These are phyloP conservation scores for Rotaria macrura DNA, from an alignment of 2,888 invertebrate species.

Conservation along the genomic window DNA sequence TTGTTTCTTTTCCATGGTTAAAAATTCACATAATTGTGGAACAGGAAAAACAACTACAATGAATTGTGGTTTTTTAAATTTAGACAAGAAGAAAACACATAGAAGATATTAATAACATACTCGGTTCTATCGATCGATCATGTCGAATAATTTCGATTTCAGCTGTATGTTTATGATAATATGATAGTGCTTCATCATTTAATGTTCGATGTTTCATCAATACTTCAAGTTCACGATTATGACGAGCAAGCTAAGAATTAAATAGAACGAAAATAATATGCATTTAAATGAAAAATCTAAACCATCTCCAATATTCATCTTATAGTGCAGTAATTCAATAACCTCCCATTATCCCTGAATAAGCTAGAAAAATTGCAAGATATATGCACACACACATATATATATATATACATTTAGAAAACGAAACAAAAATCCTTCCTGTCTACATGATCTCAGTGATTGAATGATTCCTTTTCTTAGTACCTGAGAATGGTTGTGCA, in stretches of 20 bases:
- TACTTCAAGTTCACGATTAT: conserved; percentile 80
- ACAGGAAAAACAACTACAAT: conserved; percentile 80
- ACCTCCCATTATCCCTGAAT: background rate
- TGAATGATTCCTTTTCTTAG: background rate
- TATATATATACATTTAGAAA: no score
- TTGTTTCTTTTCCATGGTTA: conserved; percentile 85
- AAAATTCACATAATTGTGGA: conserved; percentile 91
- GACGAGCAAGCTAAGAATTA: conserved; percentile 56
- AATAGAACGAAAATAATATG: no score
- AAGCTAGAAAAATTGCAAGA: background rate
- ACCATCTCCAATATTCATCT: no score
- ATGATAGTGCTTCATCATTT: conserved; percentile 74
- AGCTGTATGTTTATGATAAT: conserved; percentile 91
- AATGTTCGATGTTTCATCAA: conserved; percentile 59
- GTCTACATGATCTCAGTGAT: no score
- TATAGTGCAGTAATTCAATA: background rate
- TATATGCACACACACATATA: no score
- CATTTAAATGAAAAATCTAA: no score
- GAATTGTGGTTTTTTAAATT: background rate
- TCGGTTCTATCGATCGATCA: conserved; percentile 85
- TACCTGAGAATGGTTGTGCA: background rate
- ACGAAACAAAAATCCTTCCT: no score
- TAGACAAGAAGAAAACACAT: no score
- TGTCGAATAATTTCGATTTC: conserved; percentile 97
- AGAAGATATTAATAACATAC: no score